These are phyloP conservation scores for Lasioglossum figueresi DNA, from an alignment of 2,888 invertebrate species.

Conservation along the genomic window DNA sequence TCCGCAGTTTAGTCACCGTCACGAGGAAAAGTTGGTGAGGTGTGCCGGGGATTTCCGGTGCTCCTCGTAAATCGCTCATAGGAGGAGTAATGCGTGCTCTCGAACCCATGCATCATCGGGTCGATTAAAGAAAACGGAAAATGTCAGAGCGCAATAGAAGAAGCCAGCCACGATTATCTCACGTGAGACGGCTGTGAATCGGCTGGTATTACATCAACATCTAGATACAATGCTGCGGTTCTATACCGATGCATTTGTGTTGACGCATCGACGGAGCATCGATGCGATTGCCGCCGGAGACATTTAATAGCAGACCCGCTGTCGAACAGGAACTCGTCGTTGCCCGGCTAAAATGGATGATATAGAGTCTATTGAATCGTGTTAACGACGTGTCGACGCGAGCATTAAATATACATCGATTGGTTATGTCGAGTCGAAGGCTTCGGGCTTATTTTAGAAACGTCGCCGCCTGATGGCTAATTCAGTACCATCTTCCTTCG, in stretches of 20 bases:
- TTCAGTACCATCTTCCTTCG: background rate
- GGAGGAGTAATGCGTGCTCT: background rate
- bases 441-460: background rate
- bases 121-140: slow-evolving; percentile 19
- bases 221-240: slow-evolving; percentile 44
- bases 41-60: background rate
- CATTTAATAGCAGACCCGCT: background rate
- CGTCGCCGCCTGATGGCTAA: no score
- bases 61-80: background rate
- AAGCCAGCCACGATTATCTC: slow-evolving; percentile 52
- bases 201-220: slow-evolving; percentile 60
- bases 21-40: no score
- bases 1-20: background rate
- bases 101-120: background rate
- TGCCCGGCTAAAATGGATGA: slow-evolving; percentile 13
- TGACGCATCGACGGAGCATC: slow-evolving; percentile 14
- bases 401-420: slow-evolving; percentile 46
- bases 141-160: slow-evolving; percentile 27
- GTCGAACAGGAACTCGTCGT: slow-evolving; percentile 45
- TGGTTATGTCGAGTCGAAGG: slow-evolving; percentile 19
- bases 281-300: slow-evolving; percentile 1
- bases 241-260: background rate
- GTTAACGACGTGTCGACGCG: slow-evolving; percentile 15
- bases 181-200: slow-evolving; percentile 60
- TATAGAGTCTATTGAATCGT: slow-evolving; percentile 30